phyloP scores from a whole-genome alignment of 2,888 invertebrate genomes.

The Meandrusa payeni region DNA sequence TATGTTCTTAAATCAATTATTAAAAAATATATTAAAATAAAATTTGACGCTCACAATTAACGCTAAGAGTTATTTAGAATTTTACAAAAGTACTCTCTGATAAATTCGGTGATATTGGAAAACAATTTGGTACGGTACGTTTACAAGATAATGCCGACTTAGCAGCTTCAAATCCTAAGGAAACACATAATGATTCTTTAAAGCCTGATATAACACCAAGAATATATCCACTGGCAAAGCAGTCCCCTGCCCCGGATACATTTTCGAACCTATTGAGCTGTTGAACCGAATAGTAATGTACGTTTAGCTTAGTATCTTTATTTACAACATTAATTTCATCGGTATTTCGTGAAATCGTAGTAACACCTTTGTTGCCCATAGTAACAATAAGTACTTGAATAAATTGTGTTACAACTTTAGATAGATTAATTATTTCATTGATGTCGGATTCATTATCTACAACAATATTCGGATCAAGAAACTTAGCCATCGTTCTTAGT shows the following conservation, averaged over 20 bases:
- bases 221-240: conserved; percentile 86
- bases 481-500: conserved; percentile 83
- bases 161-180: conserved; percentile 83
- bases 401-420: conserved; percentile 59
- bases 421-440: conserved; percentile 47
- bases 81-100: background rate
- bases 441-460: conserved; percentile 33
- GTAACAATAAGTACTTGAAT: conserved; percentile 83
- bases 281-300: conserved; percentile 59
- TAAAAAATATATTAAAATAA: too few relatives aligned
- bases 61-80: too few relatives aligned
- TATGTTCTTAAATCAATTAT: too few relatives aligned
- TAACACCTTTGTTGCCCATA: conserved; percentile 80
- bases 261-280: conserved; percentile 76
- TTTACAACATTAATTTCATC: conserved; percentile 32
- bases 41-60: too few relatives aligned
- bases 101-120: conserved; percentile 30
- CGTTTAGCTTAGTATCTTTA: conserved; percentile 28
- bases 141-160: conserved; percentile 78
- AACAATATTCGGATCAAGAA: conserved; percentile 53
- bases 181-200: conserved; percentile 80
- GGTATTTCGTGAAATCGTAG: conserved; percentile 59
- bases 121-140: conserved; percentile 78
- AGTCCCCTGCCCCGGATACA: conserved; percentile 93
- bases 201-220: conserved; percentile 80